Evolutionary conservation across 2,113 vertebrate species (phyloP), one percentile per base, ranked within the genome.

Genomic region (Zosterops japonicus): DNA sequence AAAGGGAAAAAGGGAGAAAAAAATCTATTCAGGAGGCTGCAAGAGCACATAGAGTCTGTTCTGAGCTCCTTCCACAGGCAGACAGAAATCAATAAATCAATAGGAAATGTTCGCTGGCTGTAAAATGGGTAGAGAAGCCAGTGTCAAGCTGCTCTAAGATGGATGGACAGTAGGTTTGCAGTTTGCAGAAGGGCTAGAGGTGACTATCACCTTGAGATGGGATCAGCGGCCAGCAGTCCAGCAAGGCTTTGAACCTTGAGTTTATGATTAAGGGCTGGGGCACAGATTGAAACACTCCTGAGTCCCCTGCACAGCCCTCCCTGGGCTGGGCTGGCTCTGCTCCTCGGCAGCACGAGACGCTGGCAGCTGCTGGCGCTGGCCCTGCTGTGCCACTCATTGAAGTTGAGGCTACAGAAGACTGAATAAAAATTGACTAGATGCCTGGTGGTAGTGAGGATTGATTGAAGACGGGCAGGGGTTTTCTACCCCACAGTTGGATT

Each of bases 11-110:
- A 96, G 97, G 96, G 98, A 97, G 96, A 95, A 98, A 98, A 98
- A 98, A 98, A 99, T 98, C 98, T 98, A 98, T 98, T 98, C 97
- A 96, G 97, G 97, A 98, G 96, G 96, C 97, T 96, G 95, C 95
- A 98, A 98, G 97, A 98, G 98, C 97, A 98, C 98, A 98, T 98
- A 97, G 98, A 98, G 98, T 98, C 98, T 98, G 98, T 98, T 98
- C 98, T 84, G 96, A 98, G 97, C 96, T 98, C 98, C 98, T 98
- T 98, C 98, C 98, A 98, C 98, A 98, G 98, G 98, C 98, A 99
- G 98, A 98, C 98, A 98, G 97, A 95, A 98, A 99, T 99, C 99
- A 98, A 99, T 99, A 99, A 99, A 99, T 99, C 99, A 99, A 99
- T 99, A 98, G 98, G 98, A 98, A 99, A 98, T 98, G 98, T 98